Conservation (phyloP, 2,113 vertebrate species). For the Anser brachyrhynchus region DNA sequence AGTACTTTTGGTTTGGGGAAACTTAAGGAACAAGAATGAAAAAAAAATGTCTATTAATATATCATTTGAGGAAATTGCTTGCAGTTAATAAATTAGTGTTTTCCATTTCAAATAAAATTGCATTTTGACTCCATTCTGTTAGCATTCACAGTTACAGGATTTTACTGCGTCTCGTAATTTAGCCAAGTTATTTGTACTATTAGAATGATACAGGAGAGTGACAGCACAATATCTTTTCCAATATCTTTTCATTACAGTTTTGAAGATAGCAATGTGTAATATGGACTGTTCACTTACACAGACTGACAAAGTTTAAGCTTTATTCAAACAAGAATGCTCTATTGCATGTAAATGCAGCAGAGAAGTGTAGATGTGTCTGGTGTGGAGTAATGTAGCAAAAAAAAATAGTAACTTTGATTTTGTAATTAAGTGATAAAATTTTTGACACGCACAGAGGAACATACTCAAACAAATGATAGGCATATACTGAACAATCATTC, state of each 20-base stretch:
- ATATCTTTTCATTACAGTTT: conserved; percentile 13
- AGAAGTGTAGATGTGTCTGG: neutral
- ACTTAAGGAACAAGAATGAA: neutral
- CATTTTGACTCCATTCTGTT: neutral
- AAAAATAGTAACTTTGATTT: neutral
- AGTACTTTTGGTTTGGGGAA: neutral
- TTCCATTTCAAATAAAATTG: conserved; percentile 8
- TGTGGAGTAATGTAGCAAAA: conserved; percentile 40
- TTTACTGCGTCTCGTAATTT: neutral
- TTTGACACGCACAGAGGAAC: conserved; percentile 13
- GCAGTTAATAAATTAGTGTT: neutral
- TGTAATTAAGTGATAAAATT: conserved; percentile 42
- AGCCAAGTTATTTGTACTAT: neutral
- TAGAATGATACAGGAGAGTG: neutral
- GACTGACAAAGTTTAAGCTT: neutral
- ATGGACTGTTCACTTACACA: neutral
- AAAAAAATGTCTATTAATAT: neutral
- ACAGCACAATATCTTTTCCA: neutral
- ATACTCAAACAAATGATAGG: neutral
- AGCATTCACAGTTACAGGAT: neutral
- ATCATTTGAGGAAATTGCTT: neutral
- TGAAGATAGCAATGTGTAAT: neutral
- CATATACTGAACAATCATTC: conserved; percentile 23
- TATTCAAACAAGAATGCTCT: neutral
- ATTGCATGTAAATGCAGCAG: neutral